Evolutionary conservation across 2,888 invertebrate genomes (phyloP).

Genomic region (Cetonia aurata): DNA sequence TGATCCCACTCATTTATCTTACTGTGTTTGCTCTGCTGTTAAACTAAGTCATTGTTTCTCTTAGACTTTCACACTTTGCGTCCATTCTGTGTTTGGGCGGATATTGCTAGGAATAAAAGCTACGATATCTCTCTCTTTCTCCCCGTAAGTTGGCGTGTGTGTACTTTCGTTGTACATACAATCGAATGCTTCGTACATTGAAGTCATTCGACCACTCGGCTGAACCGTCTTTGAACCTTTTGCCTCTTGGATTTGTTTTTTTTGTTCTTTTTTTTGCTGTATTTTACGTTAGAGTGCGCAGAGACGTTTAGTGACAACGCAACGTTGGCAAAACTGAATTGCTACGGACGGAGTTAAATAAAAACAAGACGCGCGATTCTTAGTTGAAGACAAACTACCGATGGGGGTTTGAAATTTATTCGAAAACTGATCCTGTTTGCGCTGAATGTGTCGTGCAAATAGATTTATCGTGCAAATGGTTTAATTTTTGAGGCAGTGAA

Average conservation of each 20-base stretch:
- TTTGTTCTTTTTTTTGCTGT: constrained; percentile 29
- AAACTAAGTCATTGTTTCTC: constrained; percentile 44
- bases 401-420: constrained; percentile 28
- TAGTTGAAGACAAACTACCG: constrained; percentile 30
- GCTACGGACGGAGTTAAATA: constrained; percentile 33
- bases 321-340: constrained; percentile 30
- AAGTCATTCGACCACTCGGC: background rate
- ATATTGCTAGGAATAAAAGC: constrained; percentile 44
- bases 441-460: constrained; percentile 4
- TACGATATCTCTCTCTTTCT: constrained; percentile 14
- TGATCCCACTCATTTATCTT: constrained; percentile 44
- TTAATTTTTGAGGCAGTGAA: background rate
- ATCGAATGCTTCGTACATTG: constrained; percentile 25
- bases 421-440: constrained; percentile 30
- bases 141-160: no score
- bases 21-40: constrained; percentile 45
- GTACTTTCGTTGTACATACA: constrained; percentile 15
- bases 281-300: constrained; percentile 38
- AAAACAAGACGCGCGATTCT: background rate
- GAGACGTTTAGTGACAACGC: constrained; percentile 35
- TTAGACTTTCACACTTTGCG: constrained; percentile 45
- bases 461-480: constrained; percentile 21
- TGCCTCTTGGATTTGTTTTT: background rate
- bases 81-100: constrained; percentile 24
- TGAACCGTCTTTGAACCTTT: constrained; percentile 17